phyloP scores from a whole-genome alignment of 2,888 invertebrate species.

The Tinea pellionella region DNA sequence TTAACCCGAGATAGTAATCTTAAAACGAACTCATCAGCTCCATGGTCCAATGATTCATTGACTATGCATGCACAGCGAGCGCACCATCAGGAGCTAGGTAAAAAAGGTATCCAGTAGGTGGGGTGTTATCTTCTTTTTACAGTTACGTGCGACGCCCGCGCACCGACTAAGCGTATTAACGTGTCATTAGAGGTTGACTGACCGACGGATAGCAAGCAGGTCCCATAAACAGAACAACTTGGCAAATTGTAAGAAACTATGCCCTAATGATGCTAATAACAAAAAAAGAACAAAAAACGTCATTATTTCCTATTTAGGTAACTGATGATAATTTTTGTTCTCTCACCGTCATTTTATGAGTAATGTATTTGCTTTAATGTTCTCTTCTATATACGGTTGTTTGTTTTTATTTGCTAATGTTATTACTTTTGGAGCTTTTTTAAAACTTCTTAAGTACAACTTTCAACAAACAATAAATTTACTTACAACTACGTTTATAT shows the following conservation, averaged over 20 bases:
- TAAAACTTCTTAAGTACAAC: too few species aligned
- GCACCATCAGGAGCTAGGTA: slow-evolving; percentile 53
- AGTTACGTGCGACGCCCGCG: slow-evolving; percentile 52
- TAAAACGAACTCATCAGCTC: slow-evolving; percentile 20
- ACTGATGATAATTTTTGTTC: neutral
- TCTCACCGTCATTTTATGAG: neutral
- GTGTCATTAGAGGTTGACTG: slow-evolving; percentile 63
- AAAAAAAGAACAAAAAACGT: neutral
- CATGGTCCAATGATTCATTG: slow-evolving; percentile 61
- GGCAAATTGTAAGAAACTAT: slow-evolving; percentile 9
- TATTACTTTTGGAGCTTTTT: too few species aligned
- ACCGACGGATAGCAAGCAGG: slow-evolving; percentile 36
- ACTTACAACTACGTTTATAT: too few species aligned
- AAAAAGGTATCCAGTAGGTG: slow-evolving; percentile 52
- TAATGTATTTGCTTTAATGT: neutral
- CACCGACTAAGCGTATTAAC: slow-evolving; percentile 51
- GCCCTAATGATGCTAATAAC: slow-evolving; percentile 6
- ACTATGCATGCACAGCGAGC: slow-evolving; percentile 57
- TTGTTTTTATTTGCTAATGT: too few species aligned
- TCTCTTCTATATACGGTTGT: too few species aligned
- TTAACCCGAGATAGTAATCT: neutral
- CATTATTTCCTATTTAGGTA: neutral
- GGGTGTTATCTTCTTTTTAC: slow-evolving; percentile 60
- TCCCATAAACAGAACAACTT: slow-evolving; percentile 22
- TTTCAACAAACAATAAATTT: too few species aligned